A percentile compares a stretch with the other conserved stretches of the same genome.
Evolutionary conservation across 2,797 vertebrate species (phyloP).

Genomic region (Melanitta fusca): DNA sequence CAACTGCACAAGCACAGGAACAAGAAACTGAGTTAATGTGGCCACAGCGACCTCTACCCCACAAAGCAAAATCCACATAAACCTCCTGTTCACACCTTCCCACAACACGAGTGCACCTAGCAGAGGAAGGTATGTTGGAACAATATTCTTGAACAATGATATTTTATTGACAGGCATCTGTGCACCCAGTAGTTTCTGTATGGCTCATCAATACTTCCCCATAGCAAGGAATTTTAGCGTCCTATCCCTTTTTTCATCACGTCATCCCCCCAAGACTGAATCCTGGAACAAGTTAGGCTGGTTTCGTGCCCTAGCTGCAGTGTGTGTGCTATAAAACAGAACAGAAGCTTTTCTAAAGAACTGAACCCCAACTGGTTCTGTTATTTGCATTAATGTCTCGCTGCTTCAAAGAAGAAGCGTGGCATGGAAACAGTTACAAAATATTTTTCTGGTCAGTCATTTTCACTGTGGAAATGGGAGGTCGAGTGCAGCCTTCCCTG

Average conservation of each 20-base stretch:
- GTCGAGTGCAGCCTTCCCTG: background rate
- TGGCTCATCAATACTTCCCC: background rate
- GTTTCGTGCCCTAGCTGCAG: background rate
- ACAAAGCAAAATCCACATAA: background rate
- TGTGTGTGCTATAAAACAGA: background rate
- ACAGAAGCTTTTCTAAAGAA: background rate
- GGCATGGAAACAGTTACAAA: background rate
- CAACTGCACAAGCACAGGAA: background rate
- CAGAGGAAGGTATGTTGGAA: background rate
- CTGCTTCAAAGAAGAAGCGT: background rate
- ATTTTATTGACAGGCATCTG: background rate
- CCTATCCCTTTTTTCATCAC: background rate
- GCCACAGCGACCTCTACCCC: conserved; percentile 17
- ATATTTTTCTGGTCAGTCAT: background rate
- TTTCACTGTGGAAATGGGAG: background rate
- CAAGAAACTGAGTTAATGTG: background rate
- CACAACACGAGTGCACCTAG: accelerated
- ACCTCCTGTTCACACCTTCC: accelerated
- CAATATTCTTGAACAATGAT: background rate
- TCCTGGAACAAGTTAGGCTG: background rate
- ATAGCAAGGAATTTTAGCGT: background rate
- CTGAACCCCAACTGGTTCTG: accelerated
- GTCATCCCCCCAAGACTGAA: background rate
- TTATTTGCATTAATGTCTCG: background rate
- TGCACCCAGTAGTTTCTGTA: background rate